Conservation (phyloP, 2,797 vertebrate species). For the Cebuella pygmaea region DNA sequence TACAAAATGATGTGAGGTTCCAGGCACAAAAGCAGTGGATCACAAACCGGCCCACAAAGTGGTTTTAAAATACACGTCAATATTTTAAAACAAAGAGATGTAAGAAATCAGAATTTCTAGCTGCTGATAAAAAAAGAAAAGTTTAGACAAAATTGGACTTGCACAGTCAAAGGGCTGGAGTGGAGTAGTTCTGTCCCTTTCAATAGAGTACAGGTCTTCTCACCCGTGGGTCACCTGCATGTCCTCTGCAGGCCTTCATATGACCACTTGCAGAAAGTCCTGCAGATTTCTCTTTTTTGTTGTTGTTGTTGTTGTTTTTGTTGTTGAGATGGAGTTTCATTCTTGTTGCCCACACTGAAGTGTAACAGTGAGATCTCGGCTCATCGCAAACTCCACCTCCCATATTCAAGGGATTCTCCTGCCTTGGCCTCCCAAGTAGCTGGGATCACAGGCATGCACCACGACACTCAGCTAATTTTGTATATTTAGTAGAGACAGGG, state of each 20-base stretch:
- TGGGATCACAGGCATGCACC: too few species aligned
- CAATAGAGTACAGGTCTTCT: background rate
- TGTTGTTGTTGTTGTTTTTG: too few species aligned
- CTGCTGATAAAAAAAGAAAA: background rate
- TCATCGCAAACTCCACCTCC: too few species aligned
- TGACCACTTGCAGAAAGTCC: background rate
- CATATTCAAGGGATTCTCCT: too few species aligned
- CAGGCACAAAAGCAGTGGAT: background rate
- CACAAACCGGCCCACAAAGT: background rate
- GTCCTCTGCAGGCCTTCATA: background rate
- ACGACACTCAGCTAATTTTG: too few species aligned
- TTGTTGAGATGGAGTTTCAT: too few species aligned
- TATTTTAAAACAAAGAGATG: background rate
- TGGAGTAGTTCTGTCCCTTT: background rate
- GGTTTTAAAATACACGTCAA: background rate
- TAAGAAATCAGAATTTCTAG: constrained; percentile 6
- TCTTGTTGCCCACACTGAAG: too few species aligned
- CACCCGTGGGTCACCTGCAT: background rate
- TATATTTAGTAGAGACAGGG: too few species aligned
- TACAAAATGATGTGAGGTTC: background rate
- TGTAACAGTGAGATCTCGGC: too few species aligned
- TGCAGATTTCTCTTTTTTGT: background rate
- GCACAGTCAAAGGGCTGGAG: too few species aligned
- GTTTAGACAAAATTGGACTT: background rate
- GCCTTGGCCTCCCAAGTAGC: too few species aligned